Percentiles rank a stretch among this genome's conserved stretches.
Conservation (phyloP, 1,140 invertebrate genomes). For the Atta texana region DNA sequence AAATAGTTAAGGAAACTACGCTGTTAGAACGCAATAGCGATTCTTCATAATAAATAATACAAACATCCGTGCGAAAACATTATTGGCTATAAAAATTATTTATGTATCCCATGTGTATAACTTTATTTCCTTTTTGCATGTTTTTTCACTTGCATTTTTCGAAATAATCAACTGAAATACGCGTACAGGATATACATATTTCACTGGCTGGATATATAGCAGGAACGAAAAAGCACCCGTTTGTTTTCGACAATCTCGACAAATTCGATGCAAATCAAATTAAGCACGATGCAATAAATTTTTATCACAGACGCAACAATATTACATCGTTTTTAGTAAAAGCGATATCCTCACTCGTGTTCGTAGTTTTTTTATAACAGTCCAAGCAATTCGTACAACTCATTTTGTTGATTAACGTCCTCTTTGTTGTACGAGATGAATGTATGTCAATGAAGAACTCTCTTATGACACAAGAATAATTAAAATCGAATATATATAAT, state of each 20-base stretch:
- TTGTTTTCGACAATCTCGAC: conserved; percentile 10
- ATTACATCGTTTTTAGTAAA: not conserved
- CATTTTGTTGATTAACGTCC: conserved; percentile 16
- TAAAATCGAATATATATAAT: not conserved
- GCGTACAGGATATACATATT: conserved; percentile 35
- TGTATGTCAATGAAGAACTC: not conserved
- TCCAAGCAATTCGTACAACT: not conserved
- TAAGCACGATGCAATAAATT: conserved; percentile 2
- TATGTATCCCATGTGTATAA: not conserved
- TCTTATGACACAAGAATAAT: conserved; percentile 11
- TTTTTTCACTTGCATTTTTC: conserved; percentile 23
- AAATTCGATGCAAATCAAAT: conserved; percentile 13
- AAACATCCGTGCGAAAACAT: not conserved
- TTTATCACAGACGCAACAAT: not conserved
- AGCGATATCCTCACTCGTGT: not conserved
- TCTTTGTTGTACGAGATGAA: conserved; percentile 4
- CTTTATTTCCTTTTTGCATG: not conserved
- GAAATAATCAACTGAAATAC: conserved; percentile 50
- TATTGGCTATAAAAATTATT: conserved; percentile 24
- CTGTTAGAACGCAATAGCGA: not conserved
- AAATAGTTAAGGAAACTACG: not conserved
- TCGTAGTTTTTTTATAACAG: not conserved
- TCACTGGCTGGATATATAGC: conserved; percentile 20
- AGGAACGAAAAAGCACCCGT: not conserved
- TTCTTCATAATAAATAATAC: not conserved